A percentile compares a stretch with the other conserved stretches of the same genome.
phyloP scores from a whole-genome alignment of 2,888 invertebrate genomes.

The Blastobasis adustella region DNA sequence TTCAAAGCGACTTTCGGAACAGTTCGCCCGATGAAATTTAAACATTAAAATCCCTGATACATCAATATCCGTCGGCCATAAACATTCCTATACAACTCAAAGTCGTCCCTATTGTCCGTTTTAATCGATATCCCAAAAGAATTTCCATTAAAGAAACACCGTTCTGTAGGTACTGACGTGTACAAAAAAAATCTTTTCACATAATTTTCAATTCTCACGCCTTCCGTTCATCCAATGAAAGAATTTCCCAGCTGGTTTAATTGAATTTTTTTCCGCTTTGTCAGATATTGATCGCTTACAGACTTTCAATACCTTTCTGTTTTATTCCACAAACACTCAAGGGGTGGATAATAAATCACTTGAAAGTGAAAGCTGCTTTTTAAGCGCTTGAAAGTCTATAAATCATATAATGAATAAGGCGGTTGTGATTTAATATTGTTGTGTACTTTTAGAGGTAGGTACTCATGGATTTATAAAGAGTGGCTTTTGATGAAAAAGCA shows the following conservation, averaged over 20 bases:
- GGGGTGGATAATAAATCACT: slow-evolving; percentile 57
- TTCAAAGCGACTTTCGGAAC: too few species aligned
- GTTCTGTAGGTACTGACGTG: slow-evolving; percentile 33
- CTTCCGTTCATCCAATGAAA: slow-evolving; percentile 58
- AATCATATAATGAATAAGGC: slow-evolving; percentile 52
- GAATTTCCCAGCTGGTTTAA: slow-evolving; percentile 54
- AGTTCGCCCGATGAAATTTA: too few species aligned
- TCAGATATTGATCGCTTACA: slow-evolving; percentile 60
- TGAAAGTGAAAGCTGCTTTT: slow-evolving; percentile 52
- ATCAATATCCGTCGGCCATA: slow-evolving; percentile 1
- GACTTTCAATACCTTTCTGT: slow-evolving; percentile 57
- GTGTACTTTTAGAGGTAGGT: too few species aligned
- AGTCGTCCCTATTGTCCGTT: slow-evolving; percentile 25
- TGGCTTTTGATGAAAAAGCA: too few species aligned
- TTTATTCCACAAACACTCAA: slow-evolving; percentile 56
- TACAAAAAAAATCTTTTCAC: slow-evolving; percentile 47
- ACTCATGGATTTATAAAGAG: too few species aligned
- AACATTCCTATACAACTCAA: slow-evolving; percentile 10
- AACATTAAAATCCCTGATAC: not conserved
- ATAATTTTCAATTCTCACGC: slow-evolving; percentile 58
- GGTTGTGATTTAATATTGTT: slow-evolving; percentile 24
- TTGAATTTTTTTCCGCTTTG: slow-evolving; percentile 61
- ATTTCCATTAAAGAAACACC: slow-evolving; percentile 47
- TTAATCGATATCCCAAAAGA: slow-evolving; percentile 36
- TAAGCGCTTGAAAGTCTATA: slow-evolving; percentile 51